Conservation (phyloP, 2,113 vertebrate genomes). For the Rattus rattus region DNA sequence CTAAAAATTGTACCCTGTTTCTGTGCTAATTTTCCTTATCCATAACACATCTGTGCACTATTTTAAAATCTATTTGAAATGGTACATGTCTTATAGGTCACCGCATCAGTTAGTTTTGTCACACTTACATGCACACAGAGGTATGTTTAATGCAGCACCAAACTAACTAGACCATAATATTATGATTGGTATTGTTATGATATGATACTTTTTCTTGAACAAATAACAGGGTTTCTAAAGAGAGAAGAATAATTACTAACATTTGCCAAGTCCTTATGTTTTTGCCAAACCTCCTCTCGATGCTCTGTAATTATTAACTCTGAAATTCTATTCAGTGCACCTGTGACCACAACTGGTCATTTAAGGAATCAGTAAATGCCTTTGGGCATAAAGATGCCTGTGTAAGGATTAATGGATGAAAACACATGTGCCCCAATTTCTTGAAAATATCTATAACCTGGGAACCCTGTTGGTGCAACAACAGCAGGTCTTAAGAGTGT, state of each 20-base stretch:
- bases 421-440: background rate
- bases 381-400: background rate
- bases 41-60: background rate
- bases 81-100: background rate
- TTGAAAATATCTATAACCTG: background rate
- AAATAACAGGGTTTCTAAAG: background rate
- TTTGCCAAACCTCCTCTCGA: background rate
- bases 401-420: background rate
- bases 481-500: background rate
- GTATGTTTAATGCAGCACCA: background rate
- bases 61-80: background rate
- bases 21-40: background rate
- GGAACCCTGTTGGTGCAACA: background rate
- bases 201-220: background rate
- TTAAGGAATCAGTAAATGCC: conserved; percentile 23
- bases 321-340: background rate
- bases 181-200: background rate
- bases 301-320: background rate
- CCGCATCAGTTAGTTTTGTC: background rate
- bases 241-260: conserved; percentile 23
- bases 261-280: background rate
- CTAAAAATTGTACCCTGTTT: background rate
- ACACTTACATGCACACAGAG: background rate
- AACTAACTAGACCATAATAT: background rate
- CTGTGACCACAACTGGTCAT: background rate